A percentile compares a stretch with the other conserved stretches of the same genome.
phyloP scores from a whole-genome alignment of 2,797 vertebrate species.

The Sylvia borin region DNA sequence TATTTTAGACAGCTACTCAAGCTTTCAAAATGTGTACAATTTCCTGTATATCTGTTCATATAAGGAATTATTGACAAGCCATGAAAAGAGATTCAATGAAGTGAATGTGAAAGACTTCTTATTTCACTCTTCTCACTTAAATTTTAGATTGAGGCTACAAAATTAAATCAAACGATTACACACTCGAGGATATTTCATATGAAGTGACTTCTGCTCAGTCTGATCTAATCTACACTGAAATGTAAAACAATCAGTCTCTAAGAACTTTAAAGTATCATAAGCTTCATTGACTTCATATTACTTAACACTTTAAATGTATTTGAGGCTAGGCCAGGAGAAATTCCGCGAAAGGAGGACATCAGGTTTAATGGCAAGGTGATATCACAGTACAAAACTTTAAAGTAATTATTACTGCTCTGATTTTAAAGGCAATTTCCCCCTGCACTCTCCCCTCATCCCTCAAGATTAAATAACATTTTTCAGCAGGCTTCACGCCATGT shows the following conservation, averaged over 20 bases:
- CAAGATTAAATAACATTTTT: slow-evolving; percentile 10
- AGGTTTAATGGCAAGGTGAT: neutral
- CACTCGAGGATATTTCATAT: neutral
- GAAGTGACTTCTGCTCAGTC: neutral
- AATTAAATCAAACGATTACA: slow-evolving; percentile 58
- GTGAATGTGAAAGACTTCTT: neutral
- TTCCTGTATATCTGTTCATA: neutral
- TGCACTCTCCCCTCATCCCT: neutral
- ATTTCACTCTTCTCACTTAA: neutral
- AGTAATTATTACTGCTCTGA: neutral
- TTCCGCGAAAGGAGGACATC: neutral
- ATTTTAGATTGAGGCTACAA: slow-evolving; percentile 25
- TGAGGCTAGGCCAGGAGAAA: neutral
- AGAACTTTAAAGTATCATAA: neutral
- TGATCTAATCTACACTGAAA: slow-evolving; percentile 31
- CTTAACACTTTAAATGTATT: neutral
- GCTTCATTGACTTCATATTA: neutral
- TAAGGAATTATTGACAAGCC: neutral
- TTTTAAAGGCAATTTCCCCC: neutral
- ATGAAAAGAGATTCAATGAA: slow-evolving; percentile 7
- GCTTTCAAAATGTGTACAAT: neutral
- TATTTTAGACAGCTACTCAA: neutral
- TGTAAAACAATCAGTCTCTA: neutral
- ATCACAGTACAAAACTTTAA: neutral
- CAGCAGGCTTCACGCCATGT: neutral